A percentile compares a stretch with the other conserved stretches of the same genome.
These are phyloP conservation scores for Philereme transversata DNA, from an alignment of 2,888 invertebrate genomes.

Conservation along the genomic window DNA sequence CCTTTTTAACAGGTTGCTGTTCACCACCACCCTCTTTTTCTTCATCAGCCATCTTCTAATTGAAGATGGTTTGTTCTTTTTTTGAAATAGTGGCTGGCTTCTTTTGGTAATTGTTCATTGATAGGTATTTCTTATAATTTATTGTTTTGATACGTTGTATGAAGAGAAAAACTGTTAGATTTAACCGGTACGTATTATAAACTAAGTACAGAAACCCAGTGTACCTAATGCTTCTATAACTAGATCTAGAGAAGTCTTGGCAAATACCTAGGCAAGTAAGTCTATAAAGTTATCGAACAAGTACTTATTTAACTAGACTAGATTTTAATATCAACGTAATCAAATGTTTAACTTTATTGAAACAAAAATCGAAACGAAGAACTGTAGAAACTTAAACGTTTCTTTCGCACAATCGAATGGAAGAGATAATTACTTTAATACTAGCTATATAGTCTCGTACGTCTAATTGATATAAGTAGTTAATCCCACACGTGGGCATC, in stretches of 20 bases:
- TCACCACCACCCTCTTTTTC: slow-evolving; percentile 8
- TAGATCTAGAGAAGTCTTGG: not conserved
- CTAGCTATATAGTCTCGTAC: too few species aligned
- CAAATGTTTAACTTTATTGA: slow-evolving; percentile 12
- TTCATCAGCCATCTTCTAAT: slow-evolving; percentile 20
- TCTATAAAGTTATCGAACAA: not conserved
- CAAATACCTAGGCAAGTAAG: not conserved
- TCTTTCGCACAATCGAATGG: too few species aligned
- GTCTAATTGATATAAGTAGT: too few species aligned
- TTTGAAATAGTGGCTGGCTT: too few species aligned
- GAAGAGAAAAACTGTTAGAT: too few species aligned
- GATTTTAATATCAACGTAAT: slow-evolving; percentile 11
- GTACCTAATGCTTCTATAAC: not conserved
- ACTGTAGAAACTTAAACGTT: slow-evolving; percentile 17
- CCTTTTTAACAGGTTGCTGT: slow-evolving; percentile 44
- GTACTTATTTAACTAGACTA: not conserved
- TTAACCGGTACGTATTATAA: too few species aligned
- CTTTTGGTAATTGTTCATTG: too few species aligned
- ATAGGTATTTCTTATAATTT: too few species aligned
- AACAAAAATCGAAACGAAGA: slow-evolving; percentile 15
- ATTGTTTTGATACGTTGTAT: too few species aligned
- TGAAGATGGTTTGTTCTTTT: not conserved
- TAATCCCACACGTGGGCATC: too few species aligned
- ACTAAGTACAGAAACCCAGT: not conserved
- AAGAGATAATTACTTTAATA: too few species aligned